Evolutionary conservation across 1,140 invertebrate species (phyloP).

Genomic region (Rhysida immarginata): DNA sequence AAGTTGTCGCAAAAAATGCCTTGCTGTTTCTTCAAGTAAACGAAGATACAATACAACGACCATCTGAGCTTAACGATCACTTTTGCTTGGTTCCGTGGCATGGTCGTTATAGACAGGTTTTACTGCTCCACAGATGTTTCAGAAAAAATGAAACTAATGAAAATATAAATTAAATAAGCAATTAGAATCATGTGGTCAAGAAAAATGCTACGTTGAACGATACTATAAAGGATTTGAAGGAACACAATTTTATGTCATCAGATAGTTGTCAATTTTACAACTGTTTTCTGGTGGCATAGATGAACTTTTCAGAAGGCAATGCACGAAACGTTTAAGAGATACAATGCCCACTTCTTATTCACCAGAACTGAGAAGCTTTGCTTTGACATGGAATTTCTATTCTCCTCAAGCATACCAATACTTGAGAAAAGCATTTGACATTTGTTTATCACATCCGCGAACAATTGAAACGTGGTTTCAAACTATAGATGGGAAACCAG

Average conservation of each 20-base stretch:
- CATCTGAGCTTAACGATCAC: no score
- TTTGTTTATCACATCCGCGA: constrained; percentile 26
- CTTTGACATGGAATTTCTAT: constrained; percentile 29
- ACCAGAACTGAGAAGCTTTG: constrained; percentile 19
- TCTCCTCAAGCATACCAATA: constrained; percentile 27
- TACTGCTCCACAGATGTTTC: no score
- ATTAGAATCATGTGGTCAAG: no score
- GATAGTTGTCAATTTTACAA: neutral
- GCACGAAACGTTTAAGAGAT: neutral
- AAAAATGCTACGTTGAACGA: neutral
- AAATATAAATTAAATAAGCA: no score
- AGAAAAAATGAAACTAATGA: no score
- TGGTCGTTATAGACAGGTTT: no score
- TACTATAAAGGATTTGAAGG: neutral
- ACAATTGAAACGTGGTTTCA: constrained; percentile 29
- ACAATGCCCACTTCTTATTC: neutral
- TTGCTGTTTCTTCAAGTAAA: neutral
- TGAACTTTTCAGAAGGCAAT: neutral
- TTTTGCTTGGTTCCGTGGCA: no score
- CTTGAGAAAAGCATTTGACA: constrained; percentile 26
- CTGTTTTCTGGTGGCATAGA: neutral
- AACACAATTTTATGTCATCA: neutral
- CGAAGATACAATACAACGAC: no score
- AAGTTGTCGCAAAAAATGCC: neutral
- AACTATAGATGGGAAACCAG: constrained; percentile 24